phyloP scores from a whole-genome alignment of 2,797 vertebrate genomes.

The Lacerta agilis region DNA sequence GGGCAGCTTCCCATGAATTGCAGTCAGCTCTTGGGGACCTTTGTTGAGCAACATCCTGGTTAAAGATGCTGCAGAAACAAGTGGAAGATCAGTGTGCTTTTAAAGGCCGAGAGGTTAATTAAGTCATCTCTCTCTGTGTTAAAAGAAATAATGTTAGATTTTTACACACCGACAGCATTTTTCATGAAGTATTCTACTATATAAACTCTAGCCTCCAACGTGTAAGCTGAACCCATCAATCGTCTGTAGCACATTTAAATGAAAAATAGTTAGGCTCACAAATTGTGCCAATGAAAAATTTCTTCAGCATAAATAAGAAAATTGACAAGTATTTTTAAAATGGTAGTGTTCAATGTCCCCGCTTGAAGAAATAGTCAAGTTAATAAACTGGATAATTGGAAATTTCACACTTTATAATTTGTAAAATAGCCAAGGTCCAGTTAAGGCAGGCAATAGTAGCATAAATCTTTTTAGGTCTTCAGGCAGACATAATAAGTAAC shows the following conservation, averaged over 20 bases:
- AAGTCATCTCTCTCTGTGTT: constrained; percentile 6
- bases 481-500: constrained; percentile 23
- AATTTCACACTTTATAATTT: constrained; percentile 29
- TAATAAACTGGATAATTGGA: constrained; percentile 32
- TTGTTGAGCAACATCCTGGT: background rate
- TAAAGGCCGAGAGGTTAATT: background rate
- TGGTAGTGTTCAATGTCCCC: background rate
- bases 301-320: constrained; percentile 29
- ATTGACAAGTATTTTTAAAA: constrained; percentile 20
- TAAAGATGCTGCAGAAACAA: constrained; percentile 1
- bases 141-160: constrained; percentile 2
- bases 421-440: constrained; percentile 15
- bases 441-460: constrained; percentile 19
- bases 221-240: constrained; percentile 9
- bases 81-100: background rate
- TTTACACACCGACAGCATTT: background rate
- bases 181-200: background rate
- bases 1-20: background rate
- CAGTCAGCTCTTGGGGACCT: background rate
- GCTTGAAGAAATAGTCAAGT: constrained; percentile 20
- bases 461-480: constrained; percentile 20
- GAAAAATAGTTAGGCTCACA: background rate
- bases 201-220: background rate
- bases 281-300: background rate
- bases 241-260: constrained; percentile 15